Evolutionary conservation across 2,113 vertebrate genomes (phyloP).

Genomic region (Notarius quadriscutis): DNA sequence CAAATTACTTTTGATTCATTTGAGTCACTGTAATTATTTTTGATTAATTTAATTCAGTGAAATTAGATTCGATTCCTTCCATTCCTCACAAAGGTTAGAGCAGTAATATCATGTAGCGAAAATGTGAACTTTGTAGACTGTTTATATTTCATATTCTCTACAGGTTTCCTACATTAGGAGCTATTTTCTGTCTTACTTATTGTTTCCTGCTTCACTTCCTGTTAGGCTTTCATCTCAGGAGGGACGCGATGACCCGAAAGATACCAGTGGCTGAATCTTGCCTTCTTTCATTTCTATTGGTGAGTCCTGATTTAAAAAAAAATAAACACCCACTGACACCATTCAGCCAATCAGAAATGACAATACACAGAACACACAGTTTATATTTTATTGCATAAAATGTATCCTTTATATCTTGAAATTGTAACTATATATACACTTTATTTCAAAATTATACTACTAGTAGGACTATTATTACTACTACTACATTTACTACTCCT

Average conservation of each 20-base stretch:
- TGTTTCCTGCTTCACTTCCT: not conserved
- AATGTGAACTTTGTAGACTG: not conserved
- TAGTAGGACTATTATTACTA: not conserved
- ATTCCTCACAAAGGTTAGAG: not conserved
- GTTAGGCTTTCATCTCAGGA: slow-evolving; percentile 55
- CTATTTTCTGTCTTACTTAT: not conserved
- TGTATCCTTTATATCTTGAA: not conserved
- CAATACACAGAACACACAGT: not conserved
- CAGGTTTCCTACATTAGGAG: not conserved
- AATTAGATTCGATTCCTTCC: not conserved
- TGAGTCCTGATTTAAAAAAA: slow-evolving; percentile 65
- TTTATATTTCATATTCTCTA: not conserved
- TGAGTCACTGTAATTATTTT: not conserved
- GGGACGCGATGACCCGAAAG: slow-evolving; percentile 76
- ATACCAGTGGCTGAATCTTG: slow-evolving; percentile 71
- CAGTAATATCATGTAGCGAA: not conserved
- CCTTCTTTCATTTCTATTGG: slow-evolving; percentile 83
- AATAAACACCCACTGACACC: not conserved
- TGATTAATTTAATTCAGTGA: not conserved
- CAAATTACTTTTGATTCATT: not conserved
- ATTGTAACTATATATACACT: not conserved
- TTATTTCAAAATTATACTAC: too few species aligned
- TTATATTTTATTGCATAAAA: not conserved
- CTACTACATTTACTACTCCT: not conserved
- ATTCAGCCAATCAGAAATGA: not conserved